Conservation (phyloP, 2,113 vertebrate genomes). For the Cololabis saira region DNA sequence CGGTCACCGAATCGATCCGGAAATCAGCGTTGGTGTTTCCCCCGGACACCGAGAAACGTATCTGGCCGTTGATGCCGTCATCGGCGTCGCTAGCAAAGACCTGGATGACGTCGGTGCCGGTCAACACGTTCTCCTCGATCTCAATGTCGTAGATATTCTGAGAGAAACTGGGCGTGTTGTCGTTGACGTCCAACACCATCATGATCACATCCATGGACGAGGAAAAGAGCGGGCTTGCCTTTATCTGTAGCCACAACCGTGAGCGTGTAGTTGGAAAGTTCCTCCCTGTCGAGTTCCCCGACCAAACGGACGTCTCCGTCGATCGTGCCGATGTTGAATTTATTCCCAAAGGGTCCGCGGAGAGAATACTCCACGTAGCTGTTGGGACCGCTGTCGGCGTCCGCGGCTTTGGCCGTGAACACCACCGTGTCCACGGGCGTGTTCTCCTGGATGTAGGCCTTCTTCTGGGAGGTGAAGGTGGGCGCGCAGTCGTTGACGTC, state of each 20-base stretch:
- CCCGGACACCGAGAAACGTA: constrained; percentile 86
- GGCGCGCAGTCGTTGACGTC: constrained; percentile 95
- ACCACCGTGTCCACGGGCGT: constrained; percentile 90
- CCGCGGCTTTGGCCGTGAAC: constrained; percentile 87
- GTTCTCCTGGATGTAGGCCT: constrained; percentile 93
- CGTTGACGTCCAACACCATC: constrained; percentile 92
- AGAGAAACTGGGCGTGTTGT: constrained; percentile 91
- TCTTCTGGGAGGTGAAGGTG: constrained; percentile 87
- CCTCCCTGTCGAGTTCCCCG: constrained; percentile 92
- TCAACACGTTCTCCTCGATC: constrained; percentile 88
- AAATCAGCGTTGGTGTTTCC: constrained; percentile 86
- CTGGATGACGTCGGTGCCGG: constrained; percentile 89
- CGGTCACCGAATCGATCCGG: constrained; percentile 92
- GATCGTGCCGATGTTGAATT: constrained; percentile 90
- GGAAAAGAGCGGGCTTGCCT: constrained; percentile 89
- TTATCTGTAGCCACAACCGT: constrained; percentile 93
- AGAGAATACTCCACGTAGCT: constrained; percentile 96
- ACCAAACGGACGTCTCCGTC: constrained; percentile 88
- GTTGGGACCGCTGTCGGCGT: constrained; percentile 95
- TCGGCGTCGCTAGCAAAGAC: constrained; percentile 89
- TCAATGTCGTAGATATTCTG: constrained; percentile 90
- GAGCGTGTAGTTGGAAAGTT: constrained; percentile 89
- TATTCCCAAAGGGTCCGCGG: constrained; percentile 79
- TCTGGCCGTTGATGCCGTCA: constrained; percentile 92
- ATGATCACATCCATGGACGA: constrained; percentile 88